These are phyloP conservation scores for Amblyopsis rosae DNA, from an alignment of 2,113 vertebrate species.

Conservation along the genomic window DNA sequence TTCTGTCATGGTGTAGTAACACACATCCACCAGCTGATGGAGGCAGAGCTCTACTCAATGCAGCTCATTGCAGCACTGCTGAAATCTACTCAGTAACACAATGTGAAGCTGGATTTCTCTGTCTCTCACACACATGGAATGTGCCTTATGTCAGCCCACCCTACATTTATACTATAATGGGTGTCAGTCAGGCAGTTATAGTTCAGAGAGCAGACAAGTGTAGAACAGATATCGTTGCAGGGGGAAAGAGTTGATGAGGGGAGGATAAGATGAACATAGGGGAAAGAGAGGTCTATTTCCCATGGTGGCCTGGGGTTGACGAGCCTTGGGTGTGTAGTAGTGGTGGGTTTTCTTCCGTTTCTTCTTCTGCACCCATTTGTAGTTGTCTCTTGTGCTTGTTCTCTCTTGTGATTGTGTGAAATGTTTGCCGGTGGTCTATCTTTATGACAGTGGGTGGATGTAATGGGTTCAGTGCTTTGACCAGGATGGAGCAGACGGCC, in stretches of 20 bases:
- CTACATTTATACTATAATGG: neutral
- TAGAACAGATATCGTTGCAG: too few species aligned
- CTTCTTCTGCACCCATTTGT: too few species aligned
- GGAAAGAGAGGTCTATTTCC: too few species aligned
- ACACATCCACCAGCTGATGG: constrained; percentile 25
- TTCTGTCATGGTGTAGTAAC: constrained; percentile 7
- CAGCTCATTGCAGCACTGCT: neutral
- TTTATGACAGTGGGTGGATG: constrained; percentile 21
- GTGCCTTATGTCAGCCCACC: neutral
- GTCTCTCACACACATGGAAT: neutral
- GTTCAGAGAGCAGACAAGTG: neutral
- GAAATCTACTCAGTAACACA: neutral
- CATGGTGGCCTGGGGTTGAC: too few species aligned
- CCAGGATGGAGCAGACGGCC: constrained; percentile 15
- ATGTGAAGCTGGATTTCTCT: neutral
- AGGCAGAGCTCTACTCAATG: neutral
- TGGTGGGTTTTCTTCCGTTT: too few species aligned
- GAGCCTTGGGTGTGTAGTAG: too few species aligned
- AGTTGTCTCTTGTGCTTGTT: neutral
- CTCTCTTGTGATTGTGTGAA: constrained; percentile 33
- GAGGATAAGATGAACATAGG: too few species aligned
- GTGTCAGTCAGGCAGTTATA: neutral
- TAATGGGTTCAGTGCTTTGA: constrained; percentile 26
- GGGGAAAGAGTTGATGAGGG: too few species aligned
- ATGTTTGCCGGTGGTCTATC: constrained; percentile 11